Percentiles rank a stretch among this genome's conserved stretches.
These are phyloP conservation scores for Sorex fumeus DNA, from an alignment of 2,113 vertebrate species.

Conservation along the genomic window DNA sequence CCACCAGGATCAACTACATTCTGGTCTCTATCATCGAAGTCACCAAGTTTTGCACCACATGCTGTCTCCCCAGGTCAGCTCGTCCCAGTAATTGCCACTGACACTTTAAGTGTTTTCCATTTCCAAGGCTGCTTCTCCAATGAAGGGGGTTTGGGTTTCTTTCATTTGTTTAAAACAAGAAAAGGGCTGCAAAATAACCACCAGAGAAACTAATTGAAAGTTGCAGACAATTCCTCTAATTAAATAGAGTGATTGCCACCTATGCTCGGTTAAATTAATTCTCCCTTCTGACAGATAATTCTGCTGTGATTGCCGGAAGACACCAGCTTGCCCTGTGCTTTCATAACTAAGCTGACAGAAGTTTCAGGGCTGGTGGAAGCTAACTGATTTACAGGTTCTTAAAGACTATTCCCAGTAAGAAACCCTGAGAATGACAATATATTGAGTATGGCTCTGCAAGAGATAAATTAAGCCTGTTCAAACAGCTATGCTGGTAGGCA, in stretches of 20 bases:
- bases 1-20: neutral
- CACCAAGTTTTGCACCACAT: accelerated
- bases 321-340: neutral
- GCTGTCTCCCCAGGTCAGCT: neutral
- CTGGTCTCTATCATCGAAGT: neutral
- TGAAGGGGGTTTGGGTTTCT: constrained; percentile 45
- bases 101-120: neutral
- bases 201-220: constrained; percentile 45
- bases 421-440: constrained; percentile 74
- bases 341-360: constrained; percentile 62
- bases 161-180: constrained; percentile 60
- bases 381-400: constrained; percentile 82
- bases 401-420: constrained; percentile 80
- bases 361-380: constrained; percentile 70
- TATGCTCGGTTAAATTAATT: neutral
- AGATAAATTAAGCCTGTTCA: constrained; percentile 73
- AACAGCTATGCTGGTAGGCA: constrained; percentile 63
- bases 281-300: constrained; percentile 59
- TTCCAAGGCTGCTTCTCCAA: constrained; percentile 28
- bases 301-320: neutral
- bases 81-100: neutral
- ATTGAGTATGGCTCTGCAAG: constrained; percentile 69
- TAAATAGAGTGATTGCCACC: constrained; percentile 30
- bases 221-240: constrained; percentile 53
- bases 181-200: constrained; percentile 18